Conservation (phyloP, 2,888 invertebrate species). For the Athalia cordata region DNA sequence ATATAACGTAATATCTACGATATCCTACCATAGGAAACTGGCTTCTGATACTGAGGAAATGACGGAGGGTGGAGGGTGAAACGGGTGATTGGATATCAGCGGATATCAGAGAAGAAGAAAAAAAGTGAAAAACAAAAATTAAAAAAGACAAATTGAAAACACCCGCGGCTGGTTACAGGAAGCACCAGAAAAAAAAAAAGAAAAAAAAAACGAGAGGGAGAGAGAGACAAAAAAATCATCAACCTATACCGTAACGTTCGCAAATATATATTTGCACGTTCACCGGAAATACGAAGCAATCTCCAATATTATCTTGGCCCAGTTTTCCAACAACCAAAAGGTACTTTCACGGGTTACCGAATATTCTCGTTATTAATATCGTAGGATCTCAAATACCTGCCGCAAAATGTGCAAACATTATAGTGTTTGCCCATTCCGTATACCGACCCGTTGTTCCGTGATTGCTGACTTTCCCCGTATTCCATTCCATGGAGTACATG, state of each 20-base stretch:
- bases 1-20: too few relatives aligned
- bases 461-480: constrained; percentile 43
- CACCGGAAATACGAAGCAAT: neutral
- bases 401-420: constrained; percentile 45
- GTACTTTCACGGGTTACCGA: constrained; percentile 17
- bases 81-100: neutral
- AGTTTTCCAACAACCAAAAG: constrained; percentile 25
- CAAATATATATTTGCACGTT: neutral
- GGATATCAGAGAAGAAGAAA: neutral
- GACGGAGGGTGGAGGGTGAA: too few relatives aligned
- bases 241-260: neutral
- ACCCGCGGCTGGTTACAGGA: constrained; percentile 7
- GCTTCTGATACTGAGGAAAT: too few relatives aligned
- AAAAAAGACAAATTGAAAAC: constrained; percentile 61
- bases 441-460: constrained; percentile 17
- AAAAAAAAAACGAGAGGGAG: neutral
- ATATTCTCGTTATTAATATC: constrained; percentile 48
- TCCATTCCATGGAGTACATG: constrained; percentile 23
- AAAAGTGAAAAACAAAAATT: neutral
- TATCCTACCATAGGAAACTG: too few relatives aligned
- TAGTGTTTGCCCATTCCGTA: constrained; percentile 31
- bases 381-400: constrained; percentile 51
- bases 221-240: neutral
- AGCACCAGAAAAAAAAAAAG: neutral
- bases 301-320: constrained; percentile 47